A percentile compares a stretch with the other conserved stretches of the same genome.
Conservation (phyloP, 2,888 invertebrate species). For the Ametastegia equiseti region DNA sequence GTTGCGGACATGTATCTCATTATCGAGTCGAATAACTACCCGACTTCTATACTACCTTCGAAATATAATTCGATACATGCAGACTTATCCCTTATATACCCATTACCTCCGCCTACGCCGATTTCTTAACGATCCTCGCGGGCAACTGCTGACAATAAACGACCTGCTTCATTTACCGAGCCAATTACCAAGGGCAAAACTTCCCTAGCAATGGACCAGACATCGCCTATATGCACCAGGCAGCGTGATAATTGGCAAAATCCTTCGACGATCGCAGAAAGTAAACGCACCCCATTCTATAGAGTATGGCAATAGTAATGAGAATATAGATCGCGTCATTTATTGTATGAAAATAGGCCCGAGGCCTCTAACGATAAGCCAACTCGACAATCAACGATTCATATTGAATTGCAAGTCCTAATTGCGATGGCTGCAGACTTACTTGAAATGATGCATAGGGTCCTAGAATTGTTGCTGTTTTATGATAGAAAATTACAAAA, state of each 20-base stretch:
- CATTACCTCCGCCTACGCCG: neutral
- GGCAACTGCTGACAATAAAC: neutral
- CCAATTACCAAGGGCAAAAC: conserved; percentile 14
- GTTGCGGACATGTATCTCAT: conserved; percentile 25
- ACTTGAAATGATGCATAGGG: too few relatives aligned
- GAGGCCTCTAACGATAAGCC: too few relatives aligned
- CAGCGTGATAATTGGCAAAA: conserved; percentile 1
- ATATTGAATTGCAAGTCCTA: too few relatives aligned
- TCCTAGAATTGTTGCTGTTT: too few relatives aligned
- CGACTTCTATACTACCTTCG: neutral
- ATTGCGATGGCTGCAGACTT: too few relatives aligned
- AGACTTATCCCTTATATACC: too few relatives aligned
- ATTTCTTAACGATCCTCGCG: conserved; percentile 12
- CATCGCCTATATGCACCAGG: neutral
- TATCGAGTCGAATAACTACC: conserved; percentile 23
- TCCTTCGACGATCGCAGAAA: neutral
- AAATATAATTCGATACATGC: conserved; percentile 37
- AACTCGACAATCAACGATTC: too few relatives aligned
- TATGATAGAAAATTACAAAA: too few relatives aligned
- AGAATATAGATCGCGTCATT: too few relatives aligned
- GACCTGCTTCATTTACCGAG: conserved; percentile 9
- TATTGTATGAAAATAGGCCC: too few relatives aligned
- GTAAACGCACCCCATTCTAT: too few relatives aligned
- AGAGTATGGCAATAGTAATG: too few relatives aligned
- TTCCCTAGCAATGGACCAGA: conserved; percentile 7